phyloP scores from a whole-genome alignment of 1,140 invertebrate species.

The Gryon sp. region DNA sequence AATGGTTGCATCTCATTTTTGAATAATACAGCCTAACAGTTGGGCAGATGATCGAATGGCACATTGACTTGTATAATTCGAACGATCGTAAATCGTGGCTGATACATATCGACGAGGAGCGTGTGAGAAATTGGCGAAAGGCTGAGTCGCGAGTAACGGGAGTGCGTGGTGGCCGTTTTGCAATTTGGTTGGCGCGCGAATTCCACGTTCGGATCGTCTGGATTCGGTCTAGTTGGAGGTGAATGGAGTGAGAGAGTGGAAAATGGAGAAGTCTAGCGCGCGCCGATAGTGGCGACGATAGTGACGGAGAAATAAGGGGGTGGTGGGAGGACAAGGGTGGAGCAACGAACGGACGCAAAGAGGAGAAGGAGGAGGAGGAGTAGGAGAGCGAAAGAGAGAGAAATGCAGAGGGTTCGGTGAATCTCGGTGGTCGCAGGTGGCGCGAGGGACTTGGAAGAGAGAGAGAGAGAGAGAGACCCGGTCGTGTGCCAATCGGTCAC shows the following conservation, averaged over 20 bases:
- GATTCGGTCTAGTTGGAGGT: slow-evolving; percentile 43
- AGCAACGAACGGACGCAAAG: no score
- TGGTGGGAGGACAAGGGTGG: no score
- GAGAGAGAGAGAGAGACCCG: slow-evolving; percentile 13
- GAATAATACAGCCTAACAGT: no score
- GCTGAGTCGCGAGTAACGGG: neutral
- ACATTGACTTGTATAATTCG: no score
- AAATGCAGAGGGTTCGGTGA: slow-evolving; percentile 46
- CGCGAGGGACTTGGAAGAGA: neutral
- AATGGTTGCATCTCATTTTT: no score
- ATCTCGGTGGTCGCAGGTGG: slow-evolving; percentile 44
- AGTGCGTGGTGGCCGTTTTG: neutral
- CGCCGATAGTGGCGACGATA: slow-evolving; percentile 15
- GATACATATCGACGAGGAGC: no score
- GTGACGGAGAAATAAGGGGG: slow-evolving; percentile 14
- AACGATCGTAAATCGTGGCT: no score
- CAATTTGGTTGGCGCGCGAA: slow-evolving; percentile 15
- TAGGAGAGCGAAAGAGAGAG: no score
- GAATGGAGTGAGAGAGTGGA: slow-evolving; percentile 44
- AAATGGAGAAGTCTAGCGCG: slow-evolving; percentile 36
- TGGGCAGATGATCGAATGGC: no score
- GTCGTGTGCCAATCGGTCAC: slow-evolving; percentile 67
- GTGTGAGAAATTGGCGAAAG: no score
- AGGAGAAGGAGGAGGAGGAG: neutral
- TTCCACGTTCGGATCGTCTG: slow-evolving; percentile 41